phyloP scores from a whole-genome alignment of 2,888 invertebrate genomes.

The Caenorhabditis sp. region DNA sequence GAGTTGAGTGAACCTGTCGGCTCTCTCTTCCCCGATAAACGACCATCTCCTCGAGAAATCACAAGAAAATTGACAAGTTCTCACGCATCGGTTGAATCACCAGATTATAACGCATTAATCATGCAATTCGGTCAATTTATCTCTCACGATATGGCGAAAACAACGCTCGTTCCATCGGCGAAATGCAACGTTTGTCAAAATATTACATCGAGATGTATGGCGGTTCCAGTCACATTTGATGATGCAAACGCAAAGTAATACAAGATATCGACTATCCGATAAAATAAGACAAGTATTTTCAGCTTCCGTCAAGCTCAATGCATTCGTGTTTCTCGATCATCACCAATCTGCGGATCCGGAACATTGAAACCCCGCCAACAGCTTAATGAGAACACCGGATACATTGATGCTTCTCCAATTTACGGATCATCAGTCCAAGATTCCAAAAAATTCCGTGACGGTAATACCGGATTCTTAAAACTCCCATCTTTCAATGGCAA shows the following conservation, averaged over 20 bases:
- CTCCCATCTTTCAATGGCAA: slow-evolving; percentile 64
- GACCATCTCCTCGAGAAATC: slow-evolving; percentile 63
- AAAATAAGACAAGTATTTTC: slow-evolving; percentile 15
- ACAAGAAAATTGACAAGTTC: slow-evolving; percentile 61
- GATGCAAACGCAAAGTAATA: slow-evolving; percentile 59
- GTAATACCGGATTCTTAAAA: slow-evolving; percentile 63
- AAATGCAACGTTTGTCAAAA: slow-evolving; percentile 69
- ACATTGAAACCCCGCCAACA: slow-evolving; percentile 92
- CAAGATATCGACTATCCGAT: neutral
- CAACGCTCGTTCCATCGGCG: slow-evolving; percentile 66
- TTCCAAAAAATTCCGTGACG: slow-evolving; percentile 67
- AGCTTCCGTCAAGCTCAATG: slow-evolving; percentile 66
- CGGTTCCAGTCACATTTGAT: slow-evolving; percentile 60
- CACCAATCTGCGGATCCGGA: slow-evolving; percentile 95
- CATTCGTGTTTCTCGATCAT: slow-evolving; percentile 78
- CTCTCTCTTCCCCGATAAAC: slow-evolving; percentile 47
- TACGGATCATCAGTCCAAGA: slow-evolving; percentile 81
- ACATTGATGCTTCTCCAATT: slow-evolving; percentile 91
- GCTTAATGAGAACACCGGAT: slow-evolving; percentile 77
- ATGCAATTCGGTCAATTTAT: slow-evolving; percentile 69
- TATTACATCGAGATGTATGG: slow-evolving; percentile 68
- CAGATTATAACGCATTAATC: slow-evolving; percentile 65
- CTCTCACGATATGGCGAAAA: slow-evolving; percentile 69
- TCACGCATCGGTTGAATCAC: slow-evolving; percentile 62
- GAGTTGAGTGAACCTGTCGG: slow-evolving; percentile 65